These are phyloP conservation scores for Andrena praecox DNA, from an alignment of 2,888 invertebrate species.

Conservation along the genomic window DNA sequence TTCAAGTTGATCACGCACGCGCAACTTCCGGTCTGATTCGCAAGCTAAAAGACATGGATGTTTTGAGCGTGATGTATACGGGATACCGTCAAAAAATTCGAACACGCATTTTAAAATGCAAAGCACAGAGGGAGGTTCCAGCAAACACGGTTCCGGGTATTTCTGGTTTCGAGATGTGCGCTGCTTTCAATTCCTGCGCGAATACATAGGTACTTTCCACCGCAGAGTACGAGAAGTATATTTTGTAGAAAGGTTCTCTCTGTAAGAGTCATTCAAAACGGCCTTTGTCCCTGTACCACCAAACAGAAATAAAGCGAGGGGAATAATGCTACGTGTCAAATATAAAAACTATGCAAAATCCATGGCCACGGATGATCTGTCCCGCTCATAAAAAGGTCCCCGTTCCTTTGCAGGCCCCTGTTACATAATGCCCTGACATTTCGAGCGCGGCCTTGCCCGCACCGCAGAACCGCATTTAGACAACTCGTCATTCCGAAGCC, in stretches of 20 bases:
- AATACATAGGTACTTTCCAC: not conserved
- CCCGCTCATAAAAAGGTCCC: not conserved
- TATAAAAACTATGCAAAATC: not conserved
- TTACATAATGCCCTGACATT: not conserved
- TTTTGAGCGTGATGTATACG: not conserved
- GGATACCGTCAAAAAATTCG: not conserved
- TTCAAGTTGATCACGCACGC: not conserved
- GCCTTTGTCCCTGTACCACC: not conserved
- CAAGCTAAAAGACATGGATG: not conserved
- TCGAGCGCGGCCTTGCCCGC: not conserved
- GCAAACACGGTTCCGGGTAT: not conserved
- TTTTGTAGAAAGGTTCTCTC: not conserved
- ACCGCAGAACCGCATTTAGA: not conserved
- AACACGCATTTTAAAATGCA: not conserved
- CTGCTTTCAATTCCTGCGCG: not conserved
- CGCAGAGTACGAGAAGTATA: not conserved
- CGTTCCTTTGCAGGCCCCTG: not conserved
- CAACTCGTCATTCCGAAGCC: not conserved
- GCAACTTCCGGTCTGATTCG: not conserved
- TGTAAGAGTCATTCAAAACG: not conserved
- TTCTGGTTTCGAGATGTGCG: not conserved
- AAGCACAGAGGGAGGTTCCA: not conserved
- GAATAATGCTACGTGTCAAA: not conserved
- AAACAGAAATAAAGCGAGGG: not conserved
- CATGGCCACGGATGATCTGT: not conserved